Base-by-base conservation (phyloP, 2,113 vertebrate species). In the Thalassarche chlororhynchos region DNA sequence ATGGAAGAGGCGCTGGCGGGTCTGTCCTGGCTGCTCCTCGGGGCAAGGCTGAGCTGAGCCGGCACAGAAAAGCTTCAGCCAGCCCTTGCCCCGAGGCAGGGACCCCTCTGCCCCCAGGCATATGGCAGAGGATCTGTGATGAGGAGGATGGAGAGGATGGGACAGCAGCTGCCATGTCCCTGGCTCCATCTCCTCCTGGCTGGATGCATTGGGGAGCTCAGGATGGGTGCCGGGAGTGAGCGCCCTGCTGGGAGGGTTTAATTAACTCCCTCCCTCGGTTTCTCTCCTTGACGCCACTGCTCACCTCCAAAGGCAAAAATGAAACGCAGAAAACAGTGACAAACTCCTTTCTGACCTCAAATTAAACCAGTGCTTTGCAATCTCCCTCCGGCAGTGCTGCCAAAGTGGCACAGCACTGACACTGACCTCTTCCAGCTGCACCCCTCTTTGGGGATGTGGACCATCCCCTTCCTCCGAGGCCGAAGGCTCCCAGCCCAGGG, bases 331-430 rank as follows among this genome's bases (percentile, higher is more conserved):
- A 82, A 89, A 84, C 6, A 25, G 72, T 71, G 77, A 87, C 84
- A 78, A 84, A 51, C 83, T 94, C 61, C 87, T 93, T 80, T 81
- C 66, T 96, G 80, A 86, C 77, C 96, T 96, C 85, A 93, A 96
- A 97, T 94, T 62, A 87, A 92, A 92, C 23, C 54, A 62, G 77
- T 8, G 6, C 36, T 87, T 38, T 40, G 32, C 91, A 89, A 49
- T 54, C 14, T 54, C 69, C 60, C 77, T 90, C 91, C 66, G 19
- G 3, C 82, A 42, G 81, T 0, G 21, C 92, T 79, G 62, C 76
- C 36, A 11, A 83, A 76, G 61, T 1, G 0, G 66, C 76, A 36
- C 75, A 51, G 75, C 8, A 3, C 54, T 12, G 11, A 21, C 7
- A 7, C 72, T 21, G 84, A 70, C 44, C 23, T 9, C 28, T 47